Evolutionary conservation across 2,113 vertebrate species (phyloP).

Genomic region (Myanophis thanlyinensis): DNA sequence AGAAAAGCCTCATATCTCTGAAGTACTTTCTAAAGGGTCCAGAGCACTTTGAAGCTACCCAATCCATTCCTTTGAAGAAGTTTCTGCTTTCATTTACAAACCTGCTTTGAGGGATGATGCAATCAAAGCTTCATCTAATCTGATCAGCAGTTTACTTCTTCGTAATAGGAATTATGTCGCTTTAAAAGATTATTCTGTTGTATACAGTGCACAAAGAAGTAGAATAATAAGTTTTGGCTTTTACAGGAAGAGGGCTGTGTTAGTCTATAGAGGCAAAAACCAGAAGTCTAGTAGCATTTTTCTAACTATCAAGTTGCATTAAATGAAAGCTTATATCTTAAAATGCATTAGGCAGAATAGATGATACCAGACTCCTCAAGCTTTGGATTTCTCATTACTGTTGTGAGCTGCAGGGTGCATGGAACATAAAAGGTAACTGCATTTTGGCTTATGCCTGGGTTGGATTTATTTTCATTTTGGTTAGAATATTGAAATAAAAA

Average conservation of each 20-base stretch:
- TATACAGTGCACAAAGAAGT: neutral
- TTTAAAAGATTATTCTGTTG: neutral
- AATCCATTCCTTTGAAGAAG: neutral
- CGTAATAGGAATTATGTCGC: neutral
- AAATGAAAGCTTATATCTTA: neutral
- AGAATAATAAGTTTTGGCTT: neutral
- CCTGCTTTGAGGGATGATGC: neutral
- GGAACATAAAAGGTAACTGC: conserved; percentile 8
- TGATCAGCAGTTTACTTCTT: neutral
- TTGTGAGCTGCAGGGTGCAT: neutral
- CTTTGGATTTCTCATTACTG: neutral
- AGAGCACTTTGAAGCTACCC: neutral
- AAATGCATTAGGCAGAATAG: neutral
- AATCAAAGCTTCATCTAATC: neutral
- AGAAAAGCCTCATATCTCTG: neutral
- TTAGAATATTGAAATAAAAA: conserved; percentile 16
- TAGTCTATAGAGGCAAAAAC: neutral
- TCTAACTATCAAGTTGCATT: neutral
- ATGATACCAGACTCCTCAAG: neutral
- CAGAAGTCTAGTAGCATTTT: neutral
- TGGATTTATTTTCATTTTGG: neutral
- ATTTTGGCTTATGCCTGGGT: neutral
- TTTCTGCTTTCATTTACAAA: neutral
- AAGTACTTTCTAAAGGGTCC: neutral
- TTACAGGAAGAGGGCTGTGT: neutral